These are phyloP conservation scores for Chelonoidis abingdonii DNA, from an alignment of 2,113 vertebrate genomes.

Conservation along the genomic window DNA sequence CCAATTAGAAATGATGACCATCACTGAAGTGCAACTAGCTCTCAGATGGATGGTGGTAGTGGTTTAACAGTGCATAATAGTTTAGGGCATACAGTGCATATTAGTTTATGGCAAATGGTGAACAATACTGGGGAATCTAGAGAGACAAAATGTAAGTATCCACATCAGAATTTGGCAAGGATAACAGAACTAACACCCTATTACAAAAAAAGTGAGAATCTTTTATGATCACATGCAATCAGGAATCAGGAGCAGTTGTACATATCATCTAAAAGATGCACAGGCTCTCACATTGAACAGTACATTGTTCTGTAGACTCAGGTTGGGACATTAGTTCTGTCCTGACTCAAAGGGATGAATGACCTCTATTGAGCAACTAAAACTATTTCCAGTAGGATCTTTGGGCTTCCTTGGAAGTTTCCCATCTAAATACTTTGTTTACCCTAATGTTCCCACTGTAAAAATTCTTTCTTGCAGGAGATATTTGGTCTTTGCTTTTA, in stretches of 20 bases:
- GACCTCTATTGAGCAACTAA: neutral
- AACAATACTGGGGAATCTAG: neutral
- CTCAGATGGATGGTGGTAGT: neutral
- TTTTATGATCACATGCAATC: neutral
- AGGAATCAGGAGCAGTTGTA: neutral
- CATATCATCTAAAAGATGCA: neutral
- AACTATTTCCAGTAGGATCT: neutral
- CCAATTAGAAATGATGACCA: neutral
- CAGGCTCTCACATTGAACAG: neutral
- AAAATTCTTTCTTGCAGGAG: neutral
- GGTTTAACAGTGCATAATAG: neutral
- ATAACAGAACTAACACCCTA: no score
- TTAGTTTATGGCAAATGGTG: neutral
- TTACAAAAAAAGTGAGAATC: neutral
- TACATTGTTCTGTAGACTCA: neutral
- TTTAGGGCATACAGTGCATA: neutral
- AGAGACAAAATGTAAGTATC: no score
- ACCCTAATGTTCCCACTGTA: neutral
- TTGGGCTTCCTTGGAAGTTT: neutral
- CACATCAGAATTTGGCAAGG: no score
- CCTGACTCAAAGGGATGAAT: neutral
- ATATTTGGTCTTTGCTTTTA: neutral
- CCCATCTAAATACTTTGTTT: neutral
- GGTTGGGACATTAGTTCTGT: neutral
- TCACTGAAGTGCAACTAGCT: slow-evolving; percentile 8